Percentiles rank a stretch among this genome's conserved stretches.
Evolutionary conservation across 2,888 invertebrate genomes (phyloP).

Genomic region (Barypeithes pellucidus): DNA sequence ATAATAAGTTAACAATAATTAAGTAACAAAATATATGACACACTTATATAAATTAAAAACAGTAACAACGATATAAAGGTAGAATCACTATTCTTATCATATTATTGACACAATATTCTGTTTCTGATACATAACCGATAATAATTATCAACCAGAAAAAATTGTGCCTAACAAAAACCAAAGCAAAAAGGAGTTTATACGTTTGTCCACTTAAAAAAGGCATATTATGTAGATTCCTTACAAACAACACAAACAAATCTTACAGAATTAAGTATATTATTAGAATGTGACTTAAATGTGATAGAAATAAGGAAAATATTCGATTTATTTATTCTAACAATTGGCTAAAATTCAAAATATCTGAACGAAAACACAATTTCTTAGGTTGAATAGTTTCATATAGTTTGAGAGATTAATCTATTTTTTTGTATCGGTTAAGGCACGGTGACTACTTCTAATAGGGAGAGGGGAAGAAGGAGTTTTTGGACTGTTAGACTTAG

Average conservation of each 20-base stretch:
- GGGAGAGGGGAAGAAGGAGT: conserved; percentile 68
- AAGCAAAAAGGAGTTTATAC: too few relatives aligned
- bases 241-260: too few relatives aligned
- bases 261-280: too few relatives aligned
- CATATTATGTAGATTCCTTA: too few relatives aligned
- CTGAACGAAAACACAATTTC: not conserved
- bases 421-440: conserved; percentile 65
- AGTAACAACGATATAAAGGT: conserved; percentile 21
- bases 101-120: conserved; percentile 20
- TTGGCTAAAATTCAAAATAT: not conserved
- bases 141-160: not conserved
- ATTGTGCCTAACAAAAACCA: not conserved
- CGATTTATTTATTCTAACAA: too few relatives aligned
- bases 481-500: conserved; percentile 67
- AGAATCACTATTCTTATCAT: conserved; percentile 12
- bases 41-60: conserved; percentile 30
- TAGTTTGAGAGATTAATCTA: conserved; percentile 29
- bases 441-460: conserved; percentile 66
- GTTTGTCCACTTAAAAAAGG: too few relatives aligned
- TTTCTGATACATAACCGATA: conserved; percentile 1
- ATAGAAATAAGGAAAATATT: too few relatives aligned
- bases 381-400: not conserved
- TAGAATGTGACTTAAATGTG: too few relatives aligned
- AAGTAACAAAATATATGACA: conserved; percentile 39
- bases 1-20: conserved; percentile 32